Evolutionary conservation across 2,113 vertebrate genomes (phyloP).

Genomic region (Clarias macrocephalus): DNA sequence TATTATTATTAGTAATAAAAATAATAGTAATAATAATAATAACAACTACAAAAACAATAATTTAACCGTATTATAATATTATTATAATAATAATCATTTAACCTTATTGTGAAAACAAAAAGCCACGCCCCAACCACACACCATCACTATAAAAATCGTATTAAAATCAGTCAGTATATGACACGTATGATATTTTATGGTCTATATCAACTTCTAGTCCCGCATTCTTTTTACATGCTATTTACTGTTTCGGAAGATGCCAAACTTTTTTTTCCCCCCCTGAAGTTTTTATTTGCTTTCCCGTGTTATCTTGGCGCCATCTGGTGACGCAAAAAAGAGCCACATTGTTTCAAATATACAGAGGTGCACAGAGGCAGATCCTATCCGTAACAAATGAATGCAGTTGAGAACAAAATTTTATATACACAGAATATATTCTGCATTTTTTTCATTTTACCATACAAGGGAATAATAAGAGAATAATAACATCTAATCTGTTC

Average conservation of each 20-base stretch:
- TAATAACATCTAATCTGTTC: neutral
- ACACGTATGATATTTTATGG: neutral
- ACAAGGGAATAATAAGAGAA: neutral
- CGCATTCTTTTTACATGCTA: neutral
- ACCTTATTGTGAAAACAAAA: neutral
- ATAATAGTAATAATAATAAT: neutral
- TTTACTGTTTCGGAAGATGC: neutral
- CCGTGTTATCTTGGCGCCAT: neutral
- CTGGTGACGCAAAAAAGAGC: neutral
- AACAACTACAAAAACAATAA: neutral
- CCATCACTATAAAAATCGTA: neutral
- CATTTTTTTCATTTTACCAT: neutral
- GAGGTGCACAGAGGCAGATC: neutral
- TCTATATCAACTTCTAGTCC: neutral
- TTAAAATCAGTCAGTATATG: neutral
- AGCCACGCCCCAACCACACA: neutral
- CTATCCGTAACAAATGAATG: neutral
- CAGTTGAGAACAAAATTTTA: neutral
- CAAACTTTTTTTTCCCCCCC: neutral
- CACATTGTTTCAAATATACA: neutral
- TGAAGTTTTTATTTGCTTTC: neutral
- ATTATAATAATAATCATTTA: neutral
- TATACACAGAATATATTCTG: neutral
- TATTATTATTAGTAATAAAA: neutral
- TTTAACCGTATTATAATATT: no score